These are phyloP conservation scores for Enteromius trimaculatus DNA, from an alignment of 2,797 vertebrate genomes.

Conservation along the genomic window DNA sequence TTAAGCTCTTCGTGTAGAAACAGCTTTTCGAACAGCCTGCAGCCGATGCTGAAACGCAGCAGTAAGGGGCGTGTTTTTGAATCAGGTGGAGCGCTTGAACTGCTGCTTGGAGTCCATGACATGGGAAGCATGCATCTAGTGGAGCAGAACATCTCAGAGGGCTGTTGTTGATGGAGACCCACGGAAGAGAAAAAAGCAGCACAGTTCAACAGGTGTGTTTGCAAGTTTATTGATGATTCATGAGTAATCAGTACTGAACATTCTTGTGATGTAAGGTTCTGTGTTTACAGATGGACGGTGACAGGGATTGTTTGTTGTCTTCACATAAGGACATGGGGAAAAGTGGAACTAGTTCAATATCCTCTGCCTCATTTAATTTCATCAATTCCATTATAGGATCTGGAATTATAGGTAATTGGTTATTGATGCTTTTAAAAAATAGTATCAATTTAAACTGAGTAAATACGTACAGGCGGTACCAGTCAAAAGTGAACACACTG, in stretches of 20 bases:
- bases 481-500: not conserved
- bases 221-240: not conserved
- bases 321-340: conserved; percentile 54
- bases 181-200: not conserved
- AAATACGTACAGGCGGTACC: not conserved
- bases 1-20: conserved; percentile 36
- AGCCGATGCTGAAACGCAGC: not conserved
- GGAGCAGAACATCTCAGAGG: not conserved
- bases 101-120: not conserved
- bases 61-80: conserved; percentile 9
- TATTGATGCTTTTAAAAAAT: not conserved
- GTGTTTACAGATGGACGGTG: conserved; percentile 72
- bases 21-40: conserved; percentile 16
- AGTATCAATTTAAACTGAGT: not conserved
- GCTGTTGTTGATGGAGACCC: conserved; percentile 11
- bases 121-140: not conserved
- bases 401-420: conserved; percentile 86
- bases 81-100: conserved; percentile 1
- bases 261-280: not conserved
- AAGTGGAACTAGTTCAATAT: conserved; percentile 71
- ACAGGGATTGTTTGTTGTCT: conserved; percentile 75
- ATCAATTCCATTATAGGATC: conserved; percentile 96
- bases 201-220: conserved; percentile 11
- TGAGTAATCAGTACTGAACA: not conserved
- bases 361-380: conserved; percentile 89